Conservation (phyloP, 2,113 vertebrate species). For the Elephantulus edwardii region DNA sequence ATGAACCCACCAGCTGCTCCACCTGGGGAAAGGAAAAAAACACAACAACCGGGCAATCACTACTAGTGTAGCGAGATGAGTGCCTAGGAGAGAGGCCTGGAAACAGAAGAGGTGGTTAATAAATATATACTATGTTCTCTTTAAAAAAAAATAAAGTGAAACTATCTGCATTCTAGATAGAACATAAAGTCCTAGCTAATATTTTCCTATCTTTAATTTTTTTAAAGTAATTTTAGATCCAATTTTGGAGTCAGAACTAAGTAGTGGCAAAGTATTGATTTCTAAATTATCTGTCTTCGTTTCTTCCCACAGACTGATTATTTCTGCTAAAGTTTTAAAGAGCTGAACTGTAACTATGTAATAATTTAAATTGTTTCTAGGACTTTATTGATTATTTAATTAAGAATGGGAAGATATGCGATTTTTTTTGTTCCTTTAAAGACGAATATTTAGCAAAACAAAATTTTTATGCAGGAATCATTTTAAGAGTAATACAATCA, state of each 20-base stretch:
- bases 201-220: too few species aligned
- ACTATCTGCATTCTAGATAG: background rate
- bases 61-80: too few species aligned
- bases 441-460: background rate
- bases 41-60: too few species aligned
- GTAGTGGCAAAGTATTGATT: background rate
- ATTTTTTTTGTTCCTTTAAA: background rate
- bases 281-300: background rate
- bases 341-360: background rate
- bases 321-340: background rate
- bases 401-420: background rate
- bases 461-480: conserved; percentile 26
- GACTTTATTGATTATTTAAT: background rate
- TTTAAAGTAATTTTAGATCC: conserved; percentile 26
- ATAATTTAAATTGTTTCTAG: conserved; percentile 13
- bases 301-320: background rate
- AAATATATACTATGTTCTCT: background rate
- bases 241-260: background rate
- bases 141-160: background rate
- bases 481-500: conserved; percentile 62
- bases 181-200: background rate
- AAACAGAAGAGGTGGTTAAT: background rate
- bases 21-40: too few species aligned
- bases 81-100: background rate
- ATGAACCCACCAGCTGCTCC: too few species aligned